These are phyloP conservation scores for Bagarius yarrelli DNA, from an alignment of 2,113 vertebrate species.

Conservation along the genomic window DNA sequence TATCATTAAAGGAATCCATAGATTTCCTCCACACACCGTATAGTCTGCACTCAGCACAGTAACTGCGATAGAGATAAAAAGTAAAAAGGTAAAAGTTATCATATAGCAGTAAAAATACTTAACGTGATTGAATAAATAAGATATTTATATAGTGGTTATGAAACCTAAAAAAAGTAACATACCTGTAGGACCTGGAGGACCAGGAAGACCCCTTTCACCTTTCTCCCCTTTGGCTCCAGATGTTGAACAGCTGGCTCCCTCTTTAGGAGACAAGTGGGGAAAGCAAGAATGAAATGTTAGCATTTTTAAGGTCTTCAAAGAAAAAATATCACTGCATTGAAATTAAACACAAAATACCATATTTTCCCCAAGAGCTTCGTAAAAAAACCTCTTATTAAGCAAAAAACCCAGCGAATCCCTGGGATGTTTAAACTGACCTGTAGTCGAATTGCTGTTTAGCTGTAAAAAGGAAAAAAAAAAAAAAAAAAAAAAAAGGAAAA, in stretches of 20 bases:
- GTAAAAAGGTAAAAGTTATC: neutral
- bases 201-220: conserved; percentile 82
- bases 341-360: neutral
- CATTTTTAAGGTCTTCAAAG: neutral
- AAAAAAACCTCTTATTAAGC: neutral
- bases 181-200: conserved; percentile 79
- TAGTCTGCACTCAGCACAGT: conserved; percentile 27
- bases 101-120: neutral
- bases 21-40: conserved; percentile 57
- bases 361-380: neutral
- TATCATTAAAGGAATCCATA: neutral
- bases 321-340: neutral
- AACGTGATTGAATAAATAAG: neutral
- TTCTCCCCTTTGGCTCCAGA: conserved; percentile 82
- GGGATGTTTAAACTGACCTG: conserved; percentile 46
- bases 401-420: neutral
- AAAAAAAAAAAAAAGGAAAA: conserved; percentile 2
- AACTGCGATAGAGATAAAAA: conserved; percentile 47
- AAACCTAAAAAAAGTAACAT: conserved; percentile 34
- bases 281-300: conserved; percentile 19
- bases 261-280: conserved; percentile 40
- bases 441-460: conserved; percentile 42
- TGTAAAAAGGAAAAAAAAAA: conserved; percentile 6
- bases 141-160: neutral
- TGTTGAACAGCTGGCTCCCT: conserved; percentile 61